A percentile compares a stretch with the other conserved stretches of the same genome.
Evolutionary conservation across 1,140 invertebrate species (phyloP).

Genomic region (Apis cerana): DNA sequence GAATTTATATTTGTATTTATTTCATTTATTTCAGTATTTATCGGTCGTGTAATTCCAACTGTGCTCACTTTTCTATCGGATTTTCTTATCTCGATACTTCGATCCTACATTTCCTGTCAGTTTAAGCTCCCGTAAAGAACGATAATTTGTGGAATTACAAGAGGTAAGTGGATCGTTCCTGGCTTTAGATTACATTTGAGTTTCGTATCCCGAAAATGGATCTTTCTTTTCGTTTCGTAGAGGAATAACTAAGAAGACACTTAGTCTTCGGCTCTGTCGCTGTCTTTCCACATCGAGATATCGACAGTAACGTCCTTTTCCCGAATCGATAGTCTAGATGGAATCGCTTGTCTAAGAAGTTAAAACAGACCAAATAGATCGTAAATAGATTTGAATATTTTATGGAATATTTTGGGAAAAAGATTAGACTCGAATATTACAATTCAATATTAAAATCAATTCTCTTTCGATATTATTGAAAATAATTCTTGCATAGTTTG

Average conservation of each 20-base stretch:
- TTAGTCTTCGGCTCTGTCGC: not conserved
- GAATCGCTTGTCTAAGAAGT: not conserved
- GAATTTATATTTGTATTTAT: not conserved
- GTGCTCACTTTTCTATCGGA: too few species aligned
- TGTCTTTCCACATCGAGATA: slow-evolving; percentile 8
- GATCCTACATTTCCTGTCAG: not conserved
- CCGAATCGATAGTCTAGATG: not conserved
- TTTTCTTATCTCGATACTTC: not conserved
- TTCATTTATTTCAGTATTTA: not conserved
- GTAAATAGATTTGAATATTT: too few species aligned
- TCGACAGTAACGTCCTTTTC: not conserved
- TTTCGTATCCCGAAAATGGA: not conserved
- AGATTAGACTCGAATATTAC: too few species aligned
- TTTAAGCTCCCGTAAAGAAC: not conserved
- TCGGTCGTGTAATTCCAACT: not conserved
- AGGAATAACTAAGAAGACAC: not conserved
- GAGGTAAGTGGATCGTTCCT: not conserved
- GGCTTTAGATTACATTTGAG: not conserved
- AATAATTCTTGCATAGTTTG: too few species aligned
- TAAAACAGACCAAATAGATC: too few species aligned
- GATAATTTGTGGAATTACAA: not conserved
- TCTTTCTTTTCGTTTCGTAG: not conserved
- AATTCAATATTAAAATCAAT: too few species aligned
- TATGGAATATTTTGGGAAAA: too few species aligned
- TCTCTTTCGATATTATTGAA: too few species aligned